Evolutionary conservation across 2,113 vertebrate species (phyloP), one percentile per base, ranked within the genome.

Genomic region (Mesitornis unicolor): DNA sequence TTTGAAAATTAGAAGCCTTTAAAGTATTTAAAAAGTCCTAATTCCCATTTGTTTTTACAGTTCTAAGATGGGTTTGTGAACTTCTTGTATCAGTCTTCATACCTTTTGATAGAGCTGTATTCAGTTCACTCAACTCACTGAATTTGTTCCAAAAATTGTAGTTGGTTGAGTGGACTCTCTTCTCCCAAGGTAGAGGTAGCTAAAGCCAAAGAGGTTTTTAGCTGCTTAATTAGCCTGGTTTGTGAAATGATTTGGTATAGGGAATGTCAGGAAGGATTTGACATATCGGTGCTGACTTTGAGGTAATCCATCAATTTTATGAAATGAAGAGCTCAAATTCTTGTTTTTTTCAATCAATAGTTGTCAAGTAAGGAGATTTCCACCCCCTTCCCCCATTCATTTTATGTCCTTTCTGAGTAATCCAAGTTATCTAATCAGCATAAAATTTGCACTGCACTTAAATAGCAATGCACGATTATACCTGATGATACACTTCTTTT

Each of bases 221-320:
- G 57, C 94, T 87, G 92, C 82, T 94, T 93, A 96, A 94, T 96
- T 90, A 95, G 90, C 64, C 57, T 5, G 6, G 89, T 90, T 96
- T 97, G 90, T 95, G 71, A 95, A 97, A 89, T 95, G 51, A 95
- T 96, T 97, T 96, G 84, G 94, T 96, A 87, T 83, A 93, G 74
- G 64, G 85, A 60, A 90, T 97, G 82, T 90, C 70, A 94, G 89
- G 91, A 96, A 79, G 78, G 90, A 93, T 94, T 85, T 97, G 92
- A 94, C 81, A 48, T 57, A 54, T 92, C 78, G 96, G 35, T 96
- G 83, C 77, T 96, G 97, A 95, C 70, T 97, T 90, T 86, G 91
- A 97, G 87, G 71, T 93, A 97, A 97, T 91, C 65, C 57, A 82
- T 95, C 90, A 93, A 77, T 96, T 93, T 95, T 78, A 93, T 95